Percentiles rank a stretch among this genome's conserved stretches.
These are phyloP conservation scores for Anarhynchus alexandrinus DNA, from an alignment of 2,113 vertebrate genomes.

Conservation along the genomic window DNA sequence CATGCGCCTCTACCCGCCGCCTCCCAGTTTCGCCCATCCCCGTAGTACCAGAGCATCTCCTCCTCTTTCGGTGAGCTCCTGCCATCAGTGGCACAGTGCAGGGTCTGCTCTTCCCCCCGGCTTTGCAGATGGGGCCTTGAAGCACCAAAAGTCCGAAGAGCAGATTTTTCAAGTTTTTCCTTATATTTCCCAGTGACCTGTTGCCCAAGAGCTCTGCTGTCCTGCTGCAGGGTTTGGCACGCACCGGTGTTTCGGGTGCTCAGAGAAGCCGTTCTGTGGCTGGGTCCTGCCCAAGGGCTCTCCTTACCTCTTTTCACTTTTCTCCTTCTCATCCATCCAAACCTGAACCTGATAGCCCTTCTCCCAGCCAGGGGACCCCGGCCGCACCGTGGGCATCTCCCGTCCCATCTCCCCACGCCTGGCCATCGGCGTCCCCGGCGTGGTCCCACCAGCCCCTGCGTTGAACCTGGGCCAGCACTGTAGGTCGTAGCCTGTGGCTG, in stretches of 20 bases:
- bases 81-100: fast-evolving
- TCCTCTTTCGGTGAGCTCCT: fast-evolving
- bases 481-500: too few relatives aligned
- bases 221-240: neutral
- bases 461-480: too few relatives aligned
- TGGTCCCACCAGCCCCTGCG: too few relatives aligned
- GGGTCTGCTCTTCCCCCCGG: neutral
- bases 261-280: too few relatives aligned
- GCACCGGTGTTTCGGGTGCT: fast-evolving
- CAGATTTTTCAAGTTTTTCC: neutral
- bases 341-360: too few relatives aligned
- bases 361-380: too few relatives aligned
- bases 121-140: neutral
- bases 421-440: too few relatives aligned
- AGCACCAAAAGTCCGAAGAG: neutral
- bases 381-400: too few relatives aligned
- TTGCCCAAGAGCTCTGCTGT: neutral
- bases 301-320: too few relatives aligned
- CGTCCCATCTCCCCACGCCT: too few relatives aligned
- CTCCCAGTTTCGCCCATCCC: fast-evolving
- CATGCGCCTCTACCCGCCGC: fast-evolving
- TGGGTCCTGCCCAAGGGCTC: too few relatives aligned
- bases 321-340: too few relatives aligned
- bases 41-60: fast-evolving
- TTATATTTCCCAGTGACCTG: neutral